Evolutionary conservation across 2,113 vertebrate genomes (phyloP).

Genomic region (Anseranas semipalmata): DNA sequence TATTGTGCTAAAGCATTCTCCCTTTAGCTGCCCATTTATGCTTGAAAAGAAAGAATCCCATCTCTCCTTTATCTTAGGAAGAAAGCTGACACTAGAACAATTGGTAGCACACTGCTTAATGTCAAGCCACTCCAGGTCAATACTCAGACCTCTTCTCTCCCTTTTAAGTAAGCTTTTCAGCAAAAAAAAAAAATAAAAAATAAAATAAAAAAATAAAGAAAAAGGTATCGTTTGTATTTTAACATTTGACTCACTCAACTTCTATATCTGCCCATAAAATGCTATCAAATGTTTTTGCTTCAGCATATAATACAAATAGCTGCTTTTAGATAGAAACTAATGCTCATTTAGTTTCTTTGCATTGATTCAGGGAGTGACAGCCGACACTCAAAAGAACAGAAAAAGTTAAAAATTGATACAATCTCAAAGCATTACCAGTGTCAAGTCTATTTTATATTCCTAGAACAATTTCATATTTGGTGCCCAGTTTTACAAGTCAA

Average conservation of each 20-base stretch:
- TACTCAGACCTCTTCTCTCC: not conserved
- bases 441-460: not conserved
- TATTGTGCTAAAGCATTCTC: not conserved
- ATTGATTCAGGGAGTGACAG: not conserved
- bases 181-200: no score
- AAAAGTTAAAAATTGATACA: not conserved
- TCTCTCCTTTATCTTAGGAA: constrained; percentile 2
- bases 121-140: constrained; percentile 42
- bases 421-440: not conserved
- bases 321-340: constrained; percentile 9
- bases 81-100: constrained; percentile 28
- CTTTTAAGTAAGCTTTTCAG: not conserved
- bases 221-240: not conserved
- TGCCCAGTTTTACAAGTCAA: not conserved
- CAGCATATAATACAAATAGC: not conserved
- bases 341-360: not conserved
- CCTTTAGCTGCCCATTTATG: constrained; percentile 10
- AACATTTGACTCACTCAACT: not conserved
- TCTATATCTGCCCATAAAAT: not conserved
- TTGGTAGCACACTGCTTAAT: not conserved
- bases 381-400: not conserved
- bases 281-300: not conserved
- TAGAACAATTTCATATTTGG: not conserved
- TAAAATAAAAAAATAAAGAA: no score
- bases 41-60: not conserved